Conservation (phyloP, 2,113 vertebrate genomes). For the Arizona elegans region DNA sequence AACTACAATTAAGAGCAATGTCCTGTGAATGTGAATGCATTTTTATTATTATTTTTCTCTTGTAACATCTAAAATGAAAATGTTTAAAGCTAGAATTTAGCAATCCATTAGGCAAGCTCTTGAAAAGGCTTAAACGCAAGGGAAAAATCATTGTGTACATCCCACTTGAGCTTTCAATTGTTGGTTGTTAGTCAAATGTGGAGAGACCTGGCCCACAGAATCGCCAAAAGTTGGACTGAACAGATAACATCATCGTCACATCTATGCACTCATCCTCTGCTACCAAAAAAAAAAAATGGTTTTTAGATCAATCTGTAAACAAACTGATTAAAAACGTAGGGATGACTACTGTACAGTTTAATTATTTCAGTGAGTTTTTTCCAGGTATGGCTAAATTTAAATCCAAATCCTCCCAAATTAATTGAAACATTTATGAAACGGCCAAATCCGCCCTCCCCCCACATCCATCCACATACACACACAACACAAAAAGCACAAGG, state of each 20-base stretch:
- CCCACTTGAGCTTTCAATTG: neutral
- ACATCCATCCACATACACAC: too few relatives aligned
- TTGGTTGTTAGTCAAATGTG: neutral
- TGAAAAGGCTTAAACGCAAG: neutral
- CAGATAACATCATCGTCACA: neutral
- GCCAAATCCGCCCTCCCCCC: rapidly evolving
- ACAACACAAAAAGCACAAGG: neutral
- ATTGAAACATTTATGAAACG: neutral
- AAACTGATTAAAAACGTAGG: neutral
- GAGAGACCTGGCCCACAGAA: neutral
- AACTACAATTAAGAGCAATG: neutral
- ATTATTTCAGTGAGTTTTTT: neutral
- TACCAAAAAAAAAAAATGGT: neutral
- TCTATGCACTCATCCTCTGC: neutral
- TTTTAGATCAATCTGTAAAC: neutral
- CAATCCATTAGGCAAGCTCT: neutral
- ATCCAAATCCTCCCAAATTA: neutral
- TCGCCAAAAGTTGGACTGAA: neutral
- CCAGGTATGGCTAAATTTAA: neutral
- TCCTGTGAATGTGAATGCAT: too few relatives aligned
- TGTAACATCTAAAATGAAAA: neutral
- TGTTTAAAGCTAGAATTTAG: neutral
- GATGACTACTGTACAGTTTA: neutral
- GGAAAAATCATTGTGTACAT: neutral
- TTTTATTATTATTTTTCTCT: neutral